Percentiles rank a stretch among this genome's conserved stretches.
phyloP scores from a whole-genome alignment of 2,888 invertebrate genomes.

The Harpagoxenus sublaevis region DNA sequence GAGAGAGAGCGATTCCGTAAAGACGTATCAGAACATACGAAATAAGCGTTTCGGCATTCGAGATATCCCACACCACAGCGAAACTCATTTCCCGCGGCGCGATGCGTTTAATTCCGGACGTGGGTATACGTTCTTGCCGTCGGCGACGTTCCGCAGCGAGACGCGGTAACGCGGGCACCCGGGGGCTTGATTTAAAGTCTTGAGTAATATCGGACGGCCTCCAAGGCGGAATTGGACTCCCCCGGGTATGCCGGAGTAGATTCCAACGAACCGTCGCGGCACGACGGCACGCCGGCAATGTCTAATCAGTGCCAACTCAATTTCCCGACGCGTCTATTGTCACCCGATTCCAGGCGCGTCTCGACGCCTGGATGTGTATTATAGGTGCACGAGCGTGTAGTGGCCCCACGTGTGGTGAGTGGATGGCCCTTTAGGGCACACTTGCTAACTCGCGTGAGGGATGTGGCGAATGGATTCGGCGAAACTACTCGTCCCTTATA shows the following conservation, averaged over 20 bases:
- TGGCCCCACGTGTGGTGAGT: conserved; percentile 25
- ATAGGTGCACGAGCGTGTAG: conserved; percentile 37
- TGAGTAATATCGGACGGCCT: conserved; percentile 70
- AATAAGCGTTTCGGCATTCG: conserved; percentile 31
- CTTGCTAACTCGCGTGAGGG: conserved; percentile 20
- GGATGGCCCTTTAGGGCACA: conserved; percentile 28
- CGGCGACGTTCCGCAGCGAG: conserved; percentile 26
- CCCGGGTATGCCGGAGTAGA: conserved; percentile 78
- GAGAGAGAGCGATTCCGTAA: not conserved
- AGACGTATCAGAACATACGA: conserved; percentile 12
- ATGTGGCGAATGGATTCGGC: not conserved
- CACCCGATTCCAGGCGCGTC: conserved; percentile 75
- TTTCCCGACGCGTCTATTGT: conserved; percentile 81
- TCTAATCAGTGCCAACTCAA: conserved; percentile 86
- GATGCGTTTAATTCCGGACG: conserved; percentile 41
- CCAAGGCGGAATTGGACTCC: conserved; percentile 70
- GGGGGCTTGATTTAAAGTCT: conserved; percentile 70
- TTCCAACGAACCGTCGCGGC: conserved; percentile 82
- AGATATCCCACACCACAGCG: conserved; percentile 10
- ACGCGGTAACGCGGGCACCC: not conserved
- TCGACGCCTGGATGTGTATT: conserved; percentile 58
- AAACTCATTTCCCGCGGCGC: conserved; percentile 52
- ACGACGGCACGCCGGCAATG: conserved; percentile 84
- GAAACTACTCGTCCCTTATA: conserved; percentile 16
- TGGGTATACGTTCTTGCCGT: conserved; percentile 29